These are phyloP conservation scores for Acronicta psi DNA, from an alignment of 2,888 invertebrate species.

Conservation along the genomic window DNA sequence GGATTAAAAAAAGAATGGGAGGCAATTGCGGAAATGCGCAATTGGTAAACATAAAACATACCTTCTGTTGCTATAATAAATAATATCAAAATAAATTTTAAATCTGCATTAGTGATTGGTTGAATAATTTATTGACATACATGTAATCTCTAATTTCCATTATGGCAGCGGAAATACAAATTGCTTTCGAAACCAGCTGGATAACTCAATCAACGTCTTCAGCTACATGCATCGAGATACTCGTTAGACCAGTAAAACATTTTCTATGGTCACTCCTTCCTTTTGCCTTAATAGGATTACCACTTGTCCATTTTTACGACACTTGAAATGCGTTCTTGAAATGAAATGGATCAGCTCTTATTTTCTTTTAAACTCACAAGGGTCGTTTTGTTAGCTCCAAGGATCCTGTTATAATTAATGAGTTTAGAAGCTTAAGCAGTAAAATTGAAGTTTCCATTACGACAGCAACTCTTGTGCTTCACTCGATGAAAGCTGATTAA, in stretches of 20 bases:
- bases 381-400: no score
- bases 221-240: constrained; percentile 16
- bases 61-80: neutral
- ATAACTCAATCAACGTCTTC: constrained; percentile 42
- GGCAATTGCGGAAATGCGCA: neutral
- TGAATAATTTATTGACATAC: constrained; percentile 41
- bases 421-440: neutral
- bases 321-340: neutral
- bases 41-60: constrained; percentile 1
- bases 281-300: constrained; percentile 22
- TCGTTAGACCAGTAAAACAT: constrained; percentile 23
- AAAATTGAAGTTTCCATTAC: neutral
- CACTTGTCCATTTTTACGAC: neutral
- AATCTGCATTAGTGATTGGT: constrained; percentile 26
- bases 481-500: neutral
- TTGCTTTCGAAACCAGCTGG: constrained; percentile 51
- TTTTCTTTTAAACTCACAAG: no score
- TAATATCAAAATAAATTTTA: constrained; percentile 21
- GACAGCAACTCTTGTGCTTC: neutral
- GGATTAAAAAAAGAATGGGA: no score
- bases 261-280: constrained; percentile 24
- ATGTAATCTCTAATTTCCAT: constrained; percentile 27
- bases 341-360: neutral
- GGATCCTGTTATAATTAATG: neutral
- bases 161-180: constrained; percentile 44